Base-by-base conservation (phyloP, 2,113 vertebrate species). In the Abramis brama region DNA sequence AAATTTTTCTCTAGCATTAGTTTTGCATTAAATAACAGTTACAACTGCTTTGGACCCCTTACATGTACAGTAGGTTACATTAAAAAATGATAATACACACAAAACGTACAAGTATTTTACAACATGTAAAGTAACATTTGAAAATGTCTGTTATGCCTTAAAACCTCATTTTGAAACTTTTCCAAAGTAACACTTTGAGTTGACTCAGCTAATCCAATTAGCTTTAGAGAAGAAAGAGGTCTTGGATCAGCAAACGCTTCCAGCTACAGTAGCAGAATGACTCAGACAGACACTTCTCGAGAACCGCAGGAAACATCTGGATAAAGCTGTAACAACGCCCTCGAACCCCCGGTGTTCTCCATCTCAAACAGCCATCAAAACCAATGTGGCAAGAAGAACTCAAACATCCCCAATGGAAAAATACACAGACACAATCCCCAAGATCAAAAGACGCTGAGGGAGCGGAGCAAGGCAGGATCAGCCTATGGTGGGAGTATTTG, bases 381-480 rank as follows among this genome's bases (percentile, higher is more conserved):
- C 39, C 74, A 64, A 39, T 13, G 36, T 89, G 85, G 77, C 82
- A 82, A 79, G 71, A 86, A 75, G 79, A 7, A 7, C 25, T 68
- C 45, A 19, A 50, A 79, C 55, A 79, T 76, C 66, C 71, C 66
- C 43, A 19, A 9, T n/a, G 36, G 71, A 62, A 9, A 47, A 47
- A 60, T 10, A 36, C 59, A 87, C 59, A 81, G 79, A 84, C 80
- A 87, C n/a, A 13, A 43, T n/a, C 50, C 43, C 50, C 45, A n/a
- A 86, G 59, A 87, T 87, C 60, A 89, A 89, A 87, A 83, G 57
- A 57, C 0, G 3, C 39, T 50, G 50, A 62, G 7, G 55, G 25
- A 85, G 30, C 15, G 30, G 66, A 27, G 60, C 57, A 55, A 47
- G 15, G 30, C 45, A 52, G 25, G 43, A 11, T 55, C 23, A 52